These are phyloP conservation scores for Phymatocera aterrima DNA, from an alignment of 2,888 invertebrate genomes.

Conservation along the genomic window DNA sequence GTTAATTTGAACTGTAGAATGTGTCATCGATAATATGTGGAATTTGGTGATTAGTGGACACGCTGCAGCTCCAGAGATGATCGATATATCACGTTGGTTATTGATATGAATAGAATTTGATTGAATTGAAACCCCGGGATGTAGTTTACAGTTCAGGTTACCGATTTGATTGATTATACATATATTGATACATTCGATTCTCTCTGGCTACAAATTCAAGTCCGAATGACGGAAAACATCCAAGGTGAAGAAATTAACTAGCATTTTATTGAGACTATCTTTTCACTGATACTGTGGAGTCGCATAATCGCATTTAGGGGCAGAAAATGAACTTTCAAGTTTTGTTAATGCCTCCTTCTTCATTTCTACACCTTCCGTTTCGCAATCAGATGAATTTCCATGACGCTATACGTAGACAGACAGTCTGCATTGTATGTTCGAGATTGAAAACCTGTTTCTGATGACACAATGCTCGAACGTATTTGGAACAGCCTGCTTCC, in stretches of 20 bases:
- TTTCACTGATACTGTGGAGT: too few relatives aligned
- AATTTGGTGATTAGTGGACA: slow-evolving; percentile 3
- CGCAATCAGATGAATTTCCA: background rate
- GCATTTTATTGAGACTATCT: too few relatives aligned
- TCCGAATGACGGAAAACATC: too few relatives aligned
- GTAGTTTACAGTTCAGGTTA: background rate
- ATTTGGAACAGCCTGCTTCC: slow-evolving; percentile 19
- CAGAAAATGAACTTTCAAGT: too few relatives aligned
- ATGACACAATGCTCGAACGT: slow-evolving; percentile 7
- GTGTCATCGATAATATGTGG: background rate
- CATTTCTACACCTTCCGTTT: background rate
- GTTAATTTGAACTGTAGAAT: background rate
- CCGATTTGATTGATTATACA: background rate
- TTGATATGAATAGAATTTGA: slow-evolving; percentile 20
- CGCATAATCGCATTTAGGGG: too few relatives aligned
- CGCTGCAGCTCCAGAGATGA: background rate
- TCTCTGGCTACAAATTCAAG: background rate
- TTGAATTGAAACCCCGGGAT: background rate
- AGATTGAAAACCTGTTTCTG: slow-evolving; percentile 25
- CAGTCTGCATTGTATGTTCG: background rate
- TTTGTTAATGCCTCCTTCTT: background rate
- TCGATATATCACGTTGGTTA: background rate
- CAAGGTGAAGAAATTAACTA: too few relatives aligned
- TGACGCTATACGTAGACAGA: too few relatives aligned
- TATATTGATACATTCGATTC: background rate